Base-by-base conservation (phyloP, 1,140 invertebrate species). In the Prorops nasuta region DNA sequence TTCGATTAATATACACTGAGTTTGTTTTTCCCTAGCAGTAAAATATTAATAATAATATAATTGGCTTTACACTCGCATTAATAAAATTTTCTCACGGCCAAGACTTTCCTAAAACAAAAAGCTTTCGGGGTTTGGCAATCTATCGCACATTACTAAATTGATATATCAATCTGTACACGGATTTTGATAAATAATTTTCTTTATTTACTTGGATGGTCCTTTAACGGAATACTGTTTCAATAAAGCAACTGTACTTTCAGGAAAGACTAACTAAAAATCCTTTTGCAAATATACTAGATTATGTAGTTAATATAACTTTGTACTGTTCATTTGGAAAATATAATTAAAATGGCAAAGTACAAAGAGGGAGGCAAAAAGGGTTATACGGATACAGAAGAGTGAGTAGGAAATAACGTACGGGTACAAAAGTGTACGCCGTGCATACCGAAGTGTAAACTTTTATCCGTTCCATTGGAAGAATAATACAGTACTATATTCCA, bases 121-220 rank as follows among this genome's bases (percentile, higher is more conserved):
- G n/a, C n/a, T n/a, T n/a, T n/a, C n/a, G n/a, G n/a, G n/a, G n/a
- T n/a, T n/a, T n/a, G n/a, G n/a, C n/a, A n/a, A n/a, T n/a, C n/a
- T n/a, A n/a, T n/a, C n/a, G n/a, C n/a, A n/a, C n/a, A n/a, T 28
- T 10, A 28, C 24, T 28, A 28, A 28, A 61, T 43, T 54, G 51
- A 57, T 53, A 55, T 55, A 58, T 51, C 47, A 15, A 54, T 17
- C 40, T 35, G 19, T 54, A 36, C 22, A 46, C 19, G 43, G 35
- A 44, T 34, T 39, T 39, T 19, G 51, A 41, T 24, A 61, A 48
- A 34, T 39, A 49, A 53, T 40, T 50, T 51, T 44, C 22, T 38
- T 18, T 31, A 7, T 35, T 20, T 21, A 53, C 40, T 17, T 45
- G 51, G 41, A 35, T 42, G n/a, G n/a, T n/a, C n/a, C n/a, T n/a